Conservation (phyloP, 2,113 vertebrate genomes). For the Vulpes lagopus region DNA sequence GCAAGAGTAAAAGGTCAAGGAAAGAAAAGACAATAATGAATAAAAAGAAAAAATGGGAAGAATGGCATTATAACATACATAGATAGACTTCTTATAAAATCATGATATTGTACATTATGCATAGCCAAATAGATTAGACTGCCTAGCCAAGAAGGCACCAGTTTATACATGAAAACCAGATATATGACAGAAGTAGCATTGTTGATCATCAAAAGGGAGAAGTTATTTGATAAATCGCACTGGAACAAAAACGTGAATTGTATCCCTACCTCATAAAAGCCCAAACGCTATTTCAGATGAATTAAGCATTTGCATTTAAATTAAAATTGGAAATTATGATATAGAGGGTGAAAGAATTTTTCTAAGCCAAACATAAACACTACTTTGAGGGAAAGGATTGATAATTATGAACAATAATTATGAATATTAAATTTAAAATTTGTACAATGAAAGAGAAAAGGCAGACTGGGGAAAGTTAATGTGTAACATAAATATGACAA, state of each 20-base stretch:
- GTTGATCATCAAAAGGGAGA: not conserved
- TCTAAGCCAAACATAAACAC: not conserved
- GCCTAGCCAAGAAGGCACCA: not conserved
- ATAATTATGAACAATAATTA: constrained; percentile 10
- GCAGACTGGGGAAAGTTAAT: not conserved
- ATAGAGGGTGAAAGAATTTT: not conserved
- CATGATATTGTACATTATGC: not conserved
- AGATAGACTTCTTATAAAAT: not conserved
- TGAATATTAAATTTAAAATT: not conserved
- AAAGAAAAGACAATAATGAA: not conserved
- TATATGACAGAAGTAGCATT: not conserved
- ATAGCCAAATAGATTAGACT: not conserved
- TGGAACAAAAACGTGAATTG: not conserved
- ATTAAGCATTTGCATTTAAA: constrained; percentile 42
- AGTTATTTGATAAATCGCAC: not conserved
- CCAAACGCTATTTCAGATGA: constrained; percentile 6
- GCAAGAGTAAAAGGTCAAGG: not conserved
- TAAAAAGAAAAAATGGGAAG: not conserved
- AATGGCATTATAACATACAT: not conserved
- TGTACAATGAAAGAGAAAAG: not conserved
- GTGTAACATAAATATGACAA: not conserved
- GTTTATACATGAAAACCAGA: not conserved
- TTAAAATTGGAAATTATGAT: not conserved
- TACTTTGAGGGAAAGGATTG: not conserved
- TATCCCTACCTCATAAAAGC: not conserved